Conservation (phyloP, 2,888 invertebrate genomes). For the Lacanobia wlatinum region DNA sequence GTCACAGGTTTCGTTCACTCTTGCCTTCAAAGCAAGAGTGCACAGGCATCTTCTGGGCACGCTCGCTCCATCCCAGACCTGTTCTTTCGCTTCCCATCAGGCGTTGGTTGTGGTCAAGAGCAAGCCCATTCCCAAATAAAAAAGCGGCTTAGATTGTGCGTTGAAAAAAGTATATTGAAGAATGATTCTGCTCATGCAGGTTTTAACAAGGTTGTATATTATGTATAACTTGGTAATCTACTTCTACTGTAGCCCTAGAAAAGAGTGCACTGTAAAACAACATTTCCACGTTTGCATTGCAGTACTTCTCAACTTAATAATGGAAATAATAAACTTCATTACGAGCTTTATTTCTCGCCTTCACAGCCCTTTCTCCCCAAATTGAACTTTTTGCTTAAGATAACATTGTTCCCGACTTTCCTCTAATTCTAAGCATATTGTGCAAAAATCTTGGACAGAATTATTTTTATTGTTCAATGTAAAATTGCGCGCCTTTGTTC, state of each 20-base stretch:
- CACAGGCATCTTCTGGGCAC: too few species aligned
- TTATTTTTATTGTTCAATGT: conserved; percentile 61
- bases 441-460: conserved; percentile 56
- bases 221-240: too few species aligned
- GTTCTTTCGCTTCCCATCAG: too few species aligned
- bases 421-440: conserved; percentile 64
- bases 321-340: conserved; percentile 57
- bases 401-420: conserved; percentile 61
- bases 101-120: too few species aligned
- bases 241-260: not conserved
- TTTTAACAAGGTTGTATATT: too few species aligned
- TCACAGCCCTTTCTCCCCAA: conserved; percentile 57
- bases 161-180: too few species aligned
- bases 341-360: conserved; percentile 46
- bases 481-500: conserved; percentile 53
- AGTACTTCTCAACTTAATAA: conserved; percentile 45
- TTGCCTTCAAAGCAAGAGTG: too few species aligned
- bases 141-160: too few species aligned
- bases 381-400: conserved; percentile 63
- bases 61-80: too few species aligned
- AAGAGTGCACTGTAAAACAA: conserved; percentile 3
- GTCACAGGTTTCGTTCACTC: too few species aligned
- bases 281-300: conserved; percentile 18
- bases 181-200: too few species aligned
- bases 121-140: too few species aligned